These are phyloP conservation scores for Conus betulinus DNA, from an alignment of 1,140 invertebrate genomes.

Conservation along the genomic window DNA sequence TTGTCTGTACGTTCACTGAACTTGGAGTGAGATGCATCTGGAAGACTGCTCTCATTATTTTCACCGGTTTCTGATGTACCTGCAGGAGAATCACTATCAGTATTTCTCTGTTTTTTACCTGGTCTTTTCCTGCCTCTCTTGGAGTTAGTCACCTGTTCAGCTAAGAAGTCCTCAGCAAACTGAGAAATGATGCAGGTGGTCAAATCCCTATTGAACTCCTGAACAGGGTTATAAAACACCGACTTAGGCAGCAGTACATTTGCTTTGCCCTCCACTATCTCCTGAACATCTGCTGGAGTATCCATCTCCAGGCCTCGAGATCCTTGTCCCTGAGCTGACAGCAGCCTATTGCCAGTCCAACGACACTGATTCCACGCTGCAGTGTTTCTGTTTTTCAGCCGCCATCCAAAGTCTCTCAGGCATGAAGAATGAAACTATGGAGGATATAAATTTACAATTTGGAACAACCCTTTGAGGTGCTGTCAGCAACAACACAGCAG, in stretches of 20 bases:
- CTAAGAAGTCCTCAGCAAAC: conserved; percentile 53
- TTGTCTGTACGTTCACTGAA: conserved; percentile 18
- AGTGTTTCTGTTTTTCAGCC: background rate
- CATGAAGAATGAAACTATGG: background rate
- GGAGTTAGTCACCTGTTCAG: background rate
- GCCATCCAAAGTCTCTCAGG: background rate
- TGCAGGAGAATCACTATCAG: background rate
- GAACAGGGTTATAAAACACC: conserved; percentile 98
- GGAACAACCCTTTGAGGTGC: background rate
- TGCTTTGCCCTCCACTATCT: conserved; percentile 84
- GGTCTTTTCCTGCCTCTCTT: background rate
- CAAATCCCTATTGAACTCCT: conserved; percentile 98
- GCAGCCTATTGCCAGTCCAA: background rate
- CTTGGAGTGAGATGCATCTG: background rate
- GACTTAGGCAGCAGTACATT: conserved; percentile 80
- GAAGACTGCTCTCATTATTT: background rate
- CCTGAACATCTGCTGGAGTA: conserved; percentile 30
- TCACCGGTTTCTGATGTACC: background rate
- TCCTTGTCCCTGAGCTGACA: background rate
- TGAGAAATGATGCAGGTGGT: conserved; percentile 80
- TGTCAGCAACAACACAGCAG: background rate
- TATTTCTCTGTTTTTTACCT: background rate
- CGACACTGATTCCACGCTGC: background rate
- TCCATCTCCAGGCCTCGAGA: background rate
- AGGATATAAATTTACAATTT: background rate